Evolutionary conservation across 2,797 vertebrate genomes (phyloP), one percentile per base, ranked within the genome.

Genomic region (Crotalus adamanteus): DNA sequence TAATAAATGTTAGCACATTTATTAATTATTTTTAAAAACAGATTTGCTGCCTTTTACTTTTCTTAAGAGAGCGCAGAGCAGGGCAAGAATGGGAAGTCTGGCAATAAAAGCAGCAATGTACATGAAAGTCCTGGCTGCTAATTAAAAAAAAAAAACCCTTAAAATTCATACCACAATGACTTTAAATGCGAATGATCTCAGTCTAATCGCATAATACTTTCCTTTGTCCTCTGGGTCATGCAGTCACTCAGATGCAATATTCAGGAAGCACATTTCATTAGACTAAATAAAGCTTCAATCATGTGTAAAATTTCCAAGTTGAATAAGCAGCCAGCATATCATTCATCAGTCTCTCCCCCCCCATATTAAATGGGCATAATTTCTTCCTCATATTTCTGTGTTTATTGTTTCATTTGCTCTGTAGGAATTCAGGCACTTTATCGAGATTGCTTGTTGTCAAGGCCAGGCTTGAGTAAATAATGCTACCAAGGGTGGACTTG

Each of bases 201-300:
- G 97, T 96, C 97, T 97, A 97, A 98, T 98, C 98, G 97, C 98
- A 99, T 98, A 99, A 99, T 98, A 97, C 98, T 97, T 95, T 95
- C 98, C 98, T 98, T 99, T 99, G 99, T 99, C 97, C 97, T 97
- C 96, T 94, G 96, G 98, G 98, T 98, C 98, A 98, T 92, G 97
- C 97, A 97, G 94, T 97, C 98, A 98, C 97, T 98, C 97, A 98
- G 98, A 98, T 98, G 98, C 97, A 98, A 98, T 98, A 98, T 98
- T 98, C 98, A 99, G 98, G 98, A 99, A 98, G 98, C 98, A 97
- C 98, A 98, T 98, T 99, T 99, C 98, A 98, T 98, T 99, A 98
- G 98, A 98, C 98, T 98, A 98, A 98, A 98, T 99, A 98, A 98
- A 98, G 98, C 98, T 98, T 98, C 98, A 98, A 98, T 98, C 98